Percentiles rank a stretch among this genome's conserved stretches.
phyloP scores from a whole-genome alignment of 2,888 invertebrate genomes.

The Hydraecia micacea region DNA sequence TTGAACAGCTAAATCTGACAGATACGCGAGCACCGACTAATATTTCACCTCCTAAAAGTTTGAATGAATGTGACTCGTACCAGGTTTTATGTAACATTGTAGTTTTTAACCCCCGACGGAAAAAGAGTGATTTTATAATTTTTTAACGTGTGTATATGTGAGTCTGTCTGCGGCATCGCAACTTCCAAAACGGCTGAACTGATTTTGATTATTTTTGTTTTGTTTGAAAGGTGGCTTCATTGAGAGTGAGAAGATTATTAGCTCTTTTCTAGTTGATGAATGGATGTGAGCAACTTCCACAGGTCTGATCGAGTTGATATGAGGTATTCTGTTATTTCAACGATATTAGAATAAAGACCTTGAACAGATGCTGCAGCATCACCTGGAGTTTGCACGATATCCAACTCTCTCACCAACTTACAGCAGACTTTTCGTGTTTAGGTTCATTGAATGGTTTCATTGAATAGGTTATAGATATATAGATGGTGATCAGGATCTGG shows the following conservation, averaged over 20 bases:
- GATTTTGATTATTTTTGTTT: background rate
- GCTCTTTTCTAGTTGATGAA: background rate
- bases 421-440: too few species aligned
- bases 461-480: too few species aligned
- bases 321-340: too few species aligned
- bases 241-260: background rate
- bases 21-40: constrained; percentile 7
- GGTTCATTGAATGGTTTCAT: too few species aligned
- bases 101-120: background rate
- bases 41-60: constrained; percentile 23
- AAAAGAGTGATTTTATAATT: background rate
- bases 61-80: background rate
- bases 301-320: too few species aligned
- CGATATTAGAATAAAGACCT: too few species aligned
- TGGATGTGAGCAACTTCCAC: too few species aligned
- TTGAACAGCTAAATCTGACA: constrained; percentile 7
- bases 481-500: too few species aligned
- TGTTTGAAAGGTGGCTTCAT: background rate
- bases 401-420: too few species aligned
- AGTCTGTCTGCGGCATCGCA: background rate
- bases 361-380: too few species aligned
- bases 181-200: background rate
- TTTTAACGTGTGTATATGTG: background rate
- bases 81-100: constrained; percentile 3
- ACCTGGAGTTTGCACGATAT: too few species aligned